phyloP scores from a whole-genome alignment of 1,140 invertebrate species.

The Carposina sasakii region DNA sequence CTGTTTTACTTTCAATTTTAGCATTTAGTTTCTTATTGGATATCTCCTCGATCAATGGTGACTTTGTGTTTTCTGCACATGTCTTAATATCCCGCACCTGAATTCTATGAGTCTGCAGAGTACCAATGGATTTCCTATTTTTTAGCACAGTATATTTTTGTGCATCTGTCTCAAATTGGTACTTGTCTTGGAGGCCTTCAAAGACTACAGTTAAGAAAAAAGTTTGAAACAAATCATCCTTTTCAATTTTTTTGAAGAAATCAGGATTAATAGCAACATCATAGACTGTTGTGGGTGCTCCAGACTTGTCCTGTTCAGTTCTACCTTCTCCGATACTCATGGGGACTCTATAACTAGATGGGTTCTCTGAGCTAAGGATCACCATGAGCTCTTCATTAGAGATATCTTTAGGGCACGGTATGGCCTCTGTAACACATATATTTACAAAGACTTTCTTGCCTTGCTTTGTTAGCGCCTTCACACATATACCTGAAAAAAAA shows the following conservation, averaged over 20 bases:
- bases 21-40: slow-evolving; percentile 27
- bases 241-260: slow-evolving; percentile 81
- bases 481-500: slow-evolving; percentile 81
- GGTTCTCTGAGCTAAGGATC: slow-evolving; percentile 81
- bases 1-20: too few species aligned
- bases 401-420: slow-evolving; percentile 87
- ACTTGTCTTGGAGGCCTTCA: slow-evolving; percentile 81
- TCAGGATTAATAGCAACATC: slow-evolving; percentile 84
- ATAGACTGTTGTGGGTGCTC: slow-evolving; percentile 78
- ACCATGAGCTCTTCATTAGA: slow-evolving; percentile 82
- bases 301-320: slow-evolving; percentile 84
- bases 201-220: slow-evolving; percentile 84
- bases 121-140: slow-evolving; percentile 80
- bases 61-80: slow-evolving; percentile 40
- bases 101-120: slow-evolving; percentile 80
- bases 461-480: slow-evolving; percentile 83
- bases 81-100: slow-evolving; percentile 77
- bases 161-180: slow-evolving; percentile 77
- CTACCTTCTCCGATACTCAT: slow-evolving; percentile 91
- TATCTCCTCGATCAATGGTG: slow-evolving; percentile 74
- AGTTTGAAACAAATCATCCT: slow-evolving; percentile 79
- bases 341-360: slow-evolving; percentile 83
- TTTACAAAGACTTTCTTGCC: slow-evolving; percentile 86
- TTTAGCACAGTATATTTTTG: slow-evolving; percentile 75
- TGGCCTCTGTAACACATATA: slow-evolving; percentile 82